Percentiles rank a stretch among this genome's conserved stretches.
These are phyloP conservation scores for Atopsyche davidsoni DNA, from an alignment of 1,140 invertebrate genomes.

Conservation along the genomic window DNA sequence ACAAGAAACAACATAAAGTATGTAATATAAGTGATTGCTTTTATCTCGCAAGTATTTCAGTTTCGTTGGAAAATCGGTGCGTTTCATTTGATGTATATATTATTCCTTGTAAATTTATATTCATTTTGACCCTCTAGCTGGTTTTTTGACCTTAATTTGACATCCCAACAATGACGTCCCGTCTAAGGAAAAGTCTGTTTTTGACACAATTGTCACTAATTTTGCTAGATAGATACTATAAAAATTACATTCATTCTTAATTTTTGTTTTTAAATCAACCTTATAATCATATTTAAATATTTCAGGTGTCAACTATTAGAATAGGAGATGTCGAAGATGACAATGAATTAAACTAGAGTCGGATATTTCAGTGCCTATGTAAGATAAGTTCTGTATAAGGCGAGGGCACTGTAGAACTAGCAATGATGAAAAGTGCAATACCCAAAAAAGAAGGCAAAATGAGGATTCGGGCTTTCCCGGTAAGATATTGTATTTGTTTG, in stretches of 20 bases:
- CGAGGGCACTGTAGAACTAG: constrained; percentile 7
- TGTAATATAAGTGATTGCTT: constrained; percentile 18
- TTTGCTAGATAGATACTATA: constrained; percentile 12
- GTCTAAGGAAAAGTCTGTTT: constrained; percentile 30
- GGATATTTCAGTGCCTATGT: constrained; percentile 16
- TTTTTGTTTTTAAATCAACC: constrained; percentile 8
- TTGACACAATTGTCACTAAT: constrained; percentile 29
- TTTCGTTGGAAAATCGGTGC: constrained; percentile 21
- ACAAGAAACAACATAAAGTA: constrained; percentile 18
- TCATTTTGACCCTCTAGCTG: neutral
- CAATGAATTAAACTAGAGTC: constrained; percentile 16
- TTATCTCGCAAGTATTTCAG: constrained; percentile 17
- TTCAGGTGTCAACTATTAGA: constrained; percentile 10
- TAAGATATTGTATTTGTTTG: constrained; percentile 51
- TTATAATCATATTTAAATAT: too few relatives aligned
- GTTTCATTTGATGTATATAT: constrained; percentile 9
- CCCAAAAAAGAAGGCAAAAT: constrained; percentile 91
- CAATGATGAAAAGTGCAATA: constrained; percentile 67
- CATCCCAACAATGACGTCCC: constrained; percentile 26
- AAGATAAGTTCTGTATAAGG: constrained; percentile 18
- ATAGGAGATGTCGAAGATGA: constrained; percentile 14
- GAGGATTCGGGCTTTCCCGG: constrained; percentile 94
- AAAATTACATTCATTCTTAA: constrained; percentile 1
- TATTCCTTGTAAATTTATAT: neutral
- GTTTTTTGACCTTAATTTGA: neutral